phyloP scores from a whole-genome alignment of 2,888 invertebrate genomes.

The Epirrhoe tristata region DNA sequence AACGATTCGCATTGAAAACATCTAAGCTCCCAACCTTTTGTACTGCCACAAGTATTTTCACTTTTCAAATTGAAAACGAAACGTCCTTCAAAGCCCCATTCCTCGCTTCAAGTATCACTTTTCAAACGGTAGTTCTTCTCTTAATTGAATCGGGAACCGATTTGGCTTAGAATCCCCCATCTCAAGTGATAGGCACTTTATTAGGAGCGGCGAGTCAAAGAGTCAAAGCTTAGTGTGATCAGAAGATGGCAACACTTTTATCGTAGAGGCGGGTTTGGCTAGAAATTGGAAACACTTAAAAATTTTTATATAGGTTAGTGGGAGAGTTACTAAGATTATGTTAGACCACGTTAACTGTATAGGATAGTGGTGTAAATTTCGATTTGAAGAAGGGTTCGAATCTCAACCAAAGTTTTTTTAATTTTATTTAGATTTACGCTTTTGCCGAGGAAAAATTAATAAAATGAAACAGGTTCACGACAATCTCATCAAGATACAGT shows the following conservation, averaged over 20 bases:
- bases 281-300: no score
- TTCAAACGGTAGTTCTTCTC: conserved; percentile 28
- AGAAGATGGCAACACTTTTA: conserved; percentile 1
- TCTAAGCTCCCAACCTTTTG: background rate
- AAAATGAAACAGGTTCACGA: no score
- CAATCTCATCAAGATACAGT: no score
- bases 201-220: conserved; percentile 29
- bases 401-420: no score
- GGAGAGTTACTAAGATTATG: no score
- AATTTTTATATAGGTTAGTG: no score
- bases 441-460: no score
- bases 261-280: background rate
- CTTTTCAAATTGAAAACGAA: conserved; percentile 19
- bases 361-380: no score
- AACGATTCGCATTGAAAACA: background rate
- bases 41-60: conserved; percentile 9
- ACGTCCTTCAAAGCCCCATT: background rate
- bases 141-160: conserved; percentile 45
- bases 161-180: conserved; percentile 36
- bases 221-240: conserved; percentile 19
- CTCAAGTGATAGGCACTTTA: conserved; percentile 41
- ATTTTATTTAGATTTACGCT: no score
- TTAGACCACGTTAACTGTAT: no score
- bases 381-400: no score
- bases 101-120: conserved; percentile 26